These are phyloP conservation scores for Actenoides lindsayi DNA, from an alignment of 2,113 vertebrate species.

Conservation along the genomic window DNA sequence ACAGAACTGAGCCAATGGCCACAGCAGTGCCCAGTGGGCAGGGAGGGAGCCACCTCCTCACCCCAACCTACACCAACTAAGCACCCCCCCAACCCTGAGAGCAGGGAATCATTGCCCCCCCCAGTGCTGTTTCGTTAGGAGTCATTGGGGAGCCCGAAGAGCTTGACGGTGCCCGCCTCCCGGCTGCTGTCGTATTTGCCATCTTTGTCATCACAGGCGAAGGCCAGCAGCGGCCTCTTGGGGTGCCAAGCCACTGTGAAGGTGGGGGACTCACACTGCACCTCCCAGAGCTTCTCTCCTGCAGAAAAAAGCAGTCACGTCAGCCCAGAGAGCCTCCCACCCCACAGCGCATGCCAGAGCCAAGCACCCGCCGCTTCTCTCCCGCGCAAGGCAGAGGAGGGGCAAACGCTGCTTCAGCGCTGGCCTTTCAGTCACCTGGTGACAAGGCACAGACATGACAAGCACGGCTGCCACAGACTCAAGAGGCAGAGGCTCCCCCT, in stretches of 20 bases:
- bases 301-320: neutral
- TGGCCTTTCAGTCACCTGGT: conserved; percentile 3
- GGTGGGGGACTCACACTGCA: conserved; percentile 98
- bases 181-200: conserved; percentile 97
- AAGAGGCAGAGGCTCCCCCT: conserved; percentile 47
- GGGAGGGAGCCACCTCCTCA: neutral
- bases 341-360: neutral
- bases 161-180: conserved; percentile 95
- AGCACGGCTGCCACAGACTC: neutral
- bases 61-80: neutral
- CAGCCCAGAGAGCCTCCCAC: neutral
- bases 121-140: conserved; percentile 71
- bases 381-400: neutral
- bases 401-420: neutral
- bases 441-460: conserved; percentile 18
- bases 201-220: conserved; percentile 98
- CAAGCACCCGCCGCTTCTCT: neutral
- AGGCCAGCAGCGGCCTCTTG: conserved; percentile 92
- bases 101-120: neutral
- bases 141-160: conserved; percentile 97
- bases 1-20: neutral
- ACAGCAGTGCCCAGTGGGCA: neutral
- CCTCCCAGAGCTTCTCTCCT: conserved; percentile 99
- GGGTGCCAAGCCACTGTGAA: conserved; percentile 99
- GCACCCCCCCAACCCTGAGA: neutral